Conservation (phyloP, 2,797 vertebrate species). For the Semaprochilodus insignis region DNA sequence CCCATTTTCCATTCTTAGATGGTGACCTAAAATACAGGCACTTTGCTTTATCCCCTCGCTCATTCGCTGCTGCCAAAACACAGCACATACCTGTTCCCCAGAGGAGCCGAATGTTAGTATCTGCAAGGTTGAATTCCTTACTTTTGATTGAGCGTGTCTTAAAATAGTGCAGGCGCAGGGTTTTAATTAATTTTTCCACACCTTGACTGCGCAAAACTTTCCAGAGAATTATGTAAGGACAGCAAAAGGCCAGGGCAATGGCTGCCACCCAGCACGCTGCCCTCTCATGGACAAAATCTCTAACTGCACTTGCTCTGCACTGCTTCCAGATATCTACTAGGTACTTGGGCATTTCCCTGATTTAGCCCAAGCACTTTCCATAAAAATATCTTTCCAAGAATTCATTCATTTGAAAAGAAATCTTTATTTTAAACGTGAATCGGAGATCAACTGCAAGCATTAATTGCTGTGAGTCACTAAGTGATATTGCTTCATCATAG, state of each 20-base stretch:
- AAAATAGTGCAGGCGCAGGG: constrained; percentile 65
- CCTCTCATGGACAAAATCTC: constrained; percentile 66
- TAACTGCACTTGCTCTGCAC: neutral
- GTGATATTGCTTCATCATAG: neutral
- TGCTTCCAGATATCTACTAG: neutral
- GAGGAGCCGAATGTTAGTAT: constrained; percentile 52
- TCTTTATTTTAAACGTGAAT: neutral
- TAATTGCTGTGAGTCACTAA: neutral
- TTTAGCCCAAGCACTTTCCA: neutral
- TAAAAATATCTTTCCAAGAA: neutral
- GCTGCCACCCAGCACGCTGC: constrained; percentile 52
- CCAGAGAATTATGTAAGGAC: constrained; percentile 73
- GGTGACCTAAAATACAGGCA: constrained; percentile 8
- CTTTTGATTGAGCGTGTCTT: constrained; percentile 64
- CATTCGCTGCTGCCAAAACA: neutral
- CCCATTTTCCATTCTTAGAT: constrained; percentile 15
- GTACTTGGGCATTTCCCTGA: neutral
- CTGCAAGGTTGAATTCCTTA: constrained; percentile 50
- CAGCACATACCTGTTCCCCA: neutral
- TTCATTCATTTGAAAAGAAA: too few relatives aligned
- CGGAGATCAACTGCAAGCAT: neutral
- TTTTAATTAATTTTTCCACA: constrained; percentile 69
- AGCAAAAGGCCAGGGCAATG: constrained; percentile 41
- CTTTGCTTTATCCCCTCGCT: neutral
- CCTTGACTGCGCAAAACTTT: constrained; percentile 73